Conservation (phyloP, 2,888 invertebrate genomes). For the Ferrisia virgata region DNA sequence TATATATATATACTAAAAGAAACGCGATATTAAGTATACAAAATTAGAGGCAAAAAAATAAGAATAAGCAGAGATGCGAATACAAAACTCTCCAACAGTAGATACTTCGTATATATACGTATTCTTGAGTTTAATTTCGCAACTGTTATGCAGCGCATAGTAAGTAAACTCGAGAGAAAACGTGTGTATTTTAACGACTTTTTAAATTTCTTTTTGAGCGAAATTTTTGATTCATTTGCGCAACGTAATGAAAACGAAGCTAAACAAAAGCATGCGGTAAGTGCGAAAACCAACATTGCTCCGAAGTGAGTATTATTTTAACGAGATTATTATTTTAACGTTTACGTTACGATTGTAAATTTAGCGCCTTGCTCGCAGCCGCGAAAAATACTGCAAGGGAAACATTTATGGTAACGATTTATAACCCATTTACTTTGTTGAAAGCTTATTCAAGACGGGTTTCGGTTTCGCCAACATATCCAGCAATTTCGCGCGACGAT, state of each 20-base stretch:
- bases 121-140: background rate
- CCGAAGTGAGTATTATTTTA: background rate
- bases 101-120: background rate
- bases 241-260: background rate
- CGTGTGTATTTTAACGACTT: constrained; percentile 11
- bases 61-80: background rate
- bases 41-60: background rate
- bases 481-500: constrained; percentile 10
- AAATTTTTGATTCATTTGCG: constrained; percentile 14
- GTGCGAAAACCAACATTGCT: background rate
- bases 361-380: background rate
- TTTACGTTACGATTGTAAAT: background rate
- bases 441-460: background rate
- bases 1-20: no score
- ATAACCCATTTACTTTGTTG: background rate
- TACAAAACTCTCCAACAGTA: background rate
- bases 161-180: background rate
- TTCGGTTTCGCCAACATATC: background rate
- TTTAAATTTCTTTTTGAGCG: constrained; percentile 11
- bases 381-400: background rate
- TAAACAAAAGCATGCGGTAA: background rate
- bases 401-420: constrained; percentile 10
- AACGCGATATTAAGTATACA: no score
- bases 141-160: background rate
- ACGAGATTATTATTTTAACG: constrained; percentile 25